These are phyloP conservation scores for Aphelenchoides besseyi DNA, from an alignment of 1,140 invertebrate genomes.

Conservation along the genomic window DNA sequence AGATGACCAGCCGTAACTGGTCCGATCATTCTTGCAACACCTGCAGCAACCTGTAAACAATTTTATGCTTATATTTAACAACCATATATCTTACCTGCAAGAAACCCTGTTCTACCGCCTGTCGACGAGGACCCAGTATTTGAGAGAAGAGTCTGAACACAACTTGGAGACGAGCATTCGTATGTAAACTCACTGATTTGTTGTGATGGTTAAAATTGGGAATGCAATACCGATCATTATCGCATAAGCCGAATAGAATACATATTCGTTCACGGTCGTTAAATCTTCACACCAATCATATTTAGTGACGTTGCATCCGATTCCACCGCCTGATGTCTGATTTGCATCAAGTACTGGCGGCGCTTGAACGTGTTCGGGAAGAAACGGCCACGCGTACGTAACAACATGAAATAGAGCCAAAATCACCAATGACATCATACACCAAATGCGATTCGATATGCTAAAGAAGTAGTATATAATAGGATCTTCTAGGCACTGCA, in stretches of 20 bases:
- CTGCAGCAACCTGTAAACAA: conserved; percentile 30
- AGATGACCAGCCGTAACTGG: conserved; percentile 26
- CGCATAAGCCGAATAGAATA: conserved; percentile 43
- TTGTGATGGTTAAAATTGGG: conserved; percentile 49
- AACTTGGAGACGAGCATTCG: neutral
- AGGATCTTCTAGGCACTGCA: neutral
- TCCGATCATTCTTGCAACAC: conserved; percentile 26
- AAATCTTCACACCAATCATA: conserved; percentile 44
- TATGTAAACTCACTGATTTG: conserved; percentile 13
- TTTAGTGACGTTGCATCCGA: conserved; percentile 40
- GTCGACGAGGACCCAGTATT: conserved; percentile 35
- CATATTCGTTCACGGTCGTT: conserved; percentile 33
- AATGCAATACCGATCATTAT: conserved; percentile 46
- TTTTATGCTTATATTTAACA: neutral
- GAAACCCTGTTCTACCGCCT: conserved; percentile 31
- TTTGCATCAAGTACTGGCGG: neutral
- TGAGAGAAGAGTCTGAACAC: conserved; percentile 24
- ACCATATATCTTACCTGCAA: neutral
- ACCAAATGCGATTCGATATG: neutral
- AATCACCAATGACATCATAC: conserved; percentile 11
- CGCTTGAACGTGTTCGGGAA: conserved; percentile 4
- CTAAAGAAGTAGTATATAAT: conserved; percentile 15
- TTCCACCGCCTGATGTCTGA: neutral
- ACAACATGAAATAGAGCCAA: conserved; percentile 24
- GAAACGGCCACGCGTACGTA: conserved; percentile 36